Conservation (phyloP, 1,140 invertebrate species). For the Vanessa tameamea region DNA sequence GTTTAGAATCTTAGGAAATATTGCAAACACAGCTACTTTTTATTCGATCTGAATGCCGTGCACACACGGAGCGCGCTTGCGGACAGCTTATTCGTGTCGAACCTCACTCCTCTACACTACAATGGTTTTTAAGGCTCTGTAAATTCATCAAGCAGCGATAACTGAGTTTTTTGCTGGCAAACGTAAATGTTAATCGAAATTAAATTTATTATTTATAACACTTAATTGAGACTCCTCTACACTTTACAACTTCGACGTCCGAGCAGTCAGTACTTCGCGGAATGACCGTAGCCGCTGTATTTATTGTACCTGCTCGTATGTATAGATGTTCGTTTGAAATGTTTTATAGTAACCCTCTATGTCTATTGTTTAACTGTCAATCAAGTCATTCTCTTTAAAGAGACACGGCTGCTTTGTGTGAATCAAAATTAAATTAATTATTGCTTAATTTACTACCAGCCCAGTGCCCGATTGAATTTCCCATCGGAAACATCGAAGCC, state of each 20-base stretch:
- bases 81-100: background rate
- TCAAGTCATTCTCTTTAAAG: too few species aligned
- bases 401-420: too few species aligned
- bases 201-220: conserved; percentile 17
- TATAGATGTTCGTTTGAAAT: background rate
- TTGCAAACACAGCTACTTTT: too few species aligned
- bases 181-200: conserved; percentile 5
- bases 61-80: too few species aligned
- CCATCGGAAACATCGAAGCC: too few species aligned
- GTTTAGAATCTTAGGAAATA: too few species aligned
- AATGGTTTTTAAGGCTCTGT: background rate
- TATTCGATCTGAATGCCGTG: too few species aligned
- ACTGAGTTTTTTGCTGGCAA: background rate
- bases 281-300: background rate
- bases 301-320: background rate
- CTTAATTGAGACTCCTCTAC: conserved; percentile 10
- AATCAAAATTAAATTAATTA: too few species aligned
- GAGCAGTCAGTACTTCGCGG: background rate
- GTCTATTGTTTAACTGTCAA: background rate
- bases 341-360: background rate
- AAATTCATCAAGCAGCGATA: background rate
- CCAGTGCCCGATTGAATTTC: too few species aligned
- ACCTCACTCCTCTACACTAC: background rate
- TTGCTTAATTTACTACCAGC: too few species aligned
- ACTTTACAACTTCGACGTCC: background rate